Evolutionary conservation across 2,113 vertebrate genomes (phyloP).

Genomic region (Sclerurus mexicanus): DNA sequence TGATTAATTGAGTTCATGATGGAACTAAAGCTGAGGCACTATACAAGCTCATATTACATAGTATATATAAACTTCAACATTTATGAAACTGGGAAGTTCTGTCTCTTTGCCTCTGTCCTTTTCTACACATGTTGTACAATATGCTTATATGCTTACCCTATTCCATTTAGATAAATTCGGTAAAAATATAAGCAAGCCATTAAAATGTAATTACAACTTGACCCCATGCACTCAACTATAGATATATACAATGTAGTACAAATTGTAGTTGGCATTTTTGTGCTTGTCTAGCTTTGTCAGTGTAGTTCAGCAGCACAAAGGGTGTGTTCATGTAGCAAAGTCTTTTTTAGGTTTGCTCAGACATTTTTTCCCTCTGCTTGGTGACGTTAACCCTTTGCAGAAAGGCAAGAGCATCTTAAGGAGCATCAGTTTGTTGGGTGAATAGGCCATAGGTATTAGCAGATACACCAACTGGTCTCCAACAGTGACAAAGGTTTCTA

Average conservation of each 20-base stretch:
- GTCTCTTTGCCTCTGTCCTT: neutral
- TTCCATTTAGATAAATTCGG: neutral
- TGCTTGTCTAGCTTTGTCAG: neutral
- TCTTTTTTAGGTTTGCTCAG: neutral
- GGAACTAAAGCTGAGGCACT: neutral
- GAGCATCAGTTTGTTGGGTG: neutral
- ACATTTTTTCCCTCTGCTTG: neutral
- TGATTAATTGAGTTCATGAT: neutral
- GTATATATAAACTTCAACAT: neutral
- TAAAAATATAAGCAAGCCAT: neutral
- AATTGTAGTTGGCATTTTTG: neutral
- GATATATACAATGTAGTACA: neutral
- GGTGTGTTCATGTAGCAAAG: neutral
- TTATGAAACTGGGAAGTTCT: neutral
- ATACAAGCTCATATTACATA: neutral
- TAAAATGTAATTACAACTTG: neutral
- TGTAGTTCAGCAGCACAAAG: neutral
- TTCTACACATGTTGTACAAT: neutral
- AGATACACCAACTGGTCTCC: neutral
- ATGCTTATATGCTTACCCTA: neutral
- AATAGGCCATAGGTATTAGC: neutral
- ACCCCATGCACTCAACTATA: neutral
- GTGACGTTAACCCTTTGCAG: neutral
- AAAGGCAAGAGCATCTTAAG: neutral
- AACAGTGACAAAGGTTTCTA: neutral